Evolutionary conservation across 2,888 invertebrate genomes (phyloP).

Genomic region (Leistus spinibarbis): DNA sequence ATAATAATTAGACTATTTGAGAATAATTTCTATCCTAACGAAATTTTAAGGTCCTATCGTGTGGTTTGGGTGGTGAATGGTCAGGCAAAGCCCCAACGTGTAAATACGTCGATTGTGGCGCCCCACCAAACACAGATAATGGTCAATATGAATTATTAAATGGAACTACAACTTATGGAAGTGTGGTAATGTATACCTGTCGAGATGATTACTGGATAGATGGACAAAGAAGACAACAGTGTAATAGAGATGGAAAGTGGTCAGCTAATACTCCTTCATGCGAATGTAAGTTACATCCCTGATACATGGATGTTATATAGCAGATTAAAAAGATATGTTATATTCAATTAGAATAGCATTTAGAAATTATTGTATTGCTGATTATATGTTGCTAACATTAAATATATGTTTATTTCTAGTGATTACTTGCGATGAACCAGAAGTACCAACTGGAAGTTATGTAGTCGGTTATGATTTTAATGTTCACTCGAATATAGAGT

Average conservation of each 20-base stretch:
- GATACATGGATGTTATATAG: no score
- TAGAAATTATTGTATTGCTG: no score
- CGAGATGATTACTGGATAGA: slow-evolving; percentile 83
- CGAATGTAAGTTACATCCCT: slow-evolving; percentile 70
- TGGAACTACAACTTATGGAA: slow-evolving; percentile 81
- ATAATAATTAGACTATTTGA: neutral
- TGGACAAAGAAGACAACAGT: slow-evolving; percentile 71
- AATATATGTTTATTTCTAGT: slow-evolving; percentile 62
- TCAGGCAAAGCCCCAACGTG: slow-evolving; percentile 79
- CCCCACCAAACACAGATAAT: slow-evolving; percentile 78
- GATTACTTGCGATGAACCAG: slow-evolving; percentile 85
- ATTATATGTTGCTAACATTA: slow-evolving; percentile 24
- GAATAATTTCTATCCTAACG: no score
- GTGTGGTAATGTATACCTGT: slow-evolving; percentile 79
- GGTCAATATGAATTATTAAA: slow-evolving; percentile 76
- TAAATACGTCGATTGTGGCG: slow-evolving; percentile 85
- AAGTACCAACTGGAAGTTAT: slow-evolving; percentile 83
- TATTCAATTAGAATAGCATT: no score
- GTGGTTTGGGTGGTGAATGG: slow-evolving; percentile 88
- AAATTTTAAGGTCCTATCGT: slow-evolving; percentile 70
- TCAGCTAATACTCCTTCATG: slow-evolving; percentile 85
- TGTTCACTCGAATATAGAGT: slow-evolving; percentile 84
- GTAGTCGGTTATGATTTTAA: slow-evolving; percentile 90
- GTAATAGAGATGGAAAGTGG: slow-evolving; percentile 87
- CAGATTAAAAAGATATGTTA: no score